A percentile compares a stretch with the other conserved stretches of the same genome.
These are phyloP conservation scores for Linepithema humile DNA, from an alignment of 1,140 invertebrate genomes.

Conservation along the genomic window DNA sequence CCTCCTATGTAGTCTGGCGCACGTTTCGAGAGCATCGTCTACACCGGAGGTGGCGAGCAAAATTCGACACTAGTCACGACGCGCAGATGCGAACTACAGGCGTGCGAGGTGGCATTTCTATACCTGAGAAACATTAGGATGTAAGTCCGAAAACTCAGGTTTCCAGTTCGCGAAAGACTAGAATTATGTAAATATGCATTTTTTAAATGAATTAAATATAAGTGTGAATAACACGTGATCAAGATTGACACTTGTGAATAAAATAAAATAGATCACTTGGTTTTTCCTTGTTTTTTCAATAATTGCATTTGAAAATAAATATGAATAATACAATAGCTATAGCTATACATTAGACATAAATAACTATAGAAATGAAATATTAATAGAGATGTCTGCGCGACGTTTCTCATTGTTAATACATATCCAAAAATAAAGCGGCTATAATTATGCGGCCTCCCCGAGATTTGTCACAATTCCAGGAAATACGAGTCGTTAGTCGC, in stretches of 20 bases:
- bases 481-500: constrained; percentile 73
- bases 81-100: constrained; percentile 12
- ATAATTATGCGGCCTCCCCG: background rate
- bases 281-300: too few species aligned
- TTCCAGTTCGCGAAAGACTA: background rate
- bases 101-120: background rate
- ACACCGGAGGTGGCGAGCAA: constrained; percentile 30
- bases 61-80: constrained; percentile 37
- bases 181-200: background rate
- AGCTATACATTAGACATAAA: too few species aligned
- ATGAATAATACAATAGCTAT: too few species aligned
- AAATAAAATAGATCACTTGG: too few species aligned
- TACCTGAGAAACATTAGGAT: background rate
- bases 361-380: background rate
- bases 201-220: background rate
- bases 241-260: too few species aligned
- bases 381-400: too few species aligned
- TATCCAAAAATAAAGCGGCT: background rate
- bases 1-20: constrained; percentile 44
- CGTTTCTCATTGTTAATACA: background rate
- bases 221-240: too few species aligned
- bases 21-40: constrained; percentile 46
- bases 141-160: background rate
- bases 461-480: constrained; percentile 63
- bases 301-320: background rate